A percentile compares a stretch with the other conserved stretches of the same genome.
Evolutionary conservation across 2,888 invertebrate species (phyloP).

Genomic region (Horisme vitalbata): DNA sequence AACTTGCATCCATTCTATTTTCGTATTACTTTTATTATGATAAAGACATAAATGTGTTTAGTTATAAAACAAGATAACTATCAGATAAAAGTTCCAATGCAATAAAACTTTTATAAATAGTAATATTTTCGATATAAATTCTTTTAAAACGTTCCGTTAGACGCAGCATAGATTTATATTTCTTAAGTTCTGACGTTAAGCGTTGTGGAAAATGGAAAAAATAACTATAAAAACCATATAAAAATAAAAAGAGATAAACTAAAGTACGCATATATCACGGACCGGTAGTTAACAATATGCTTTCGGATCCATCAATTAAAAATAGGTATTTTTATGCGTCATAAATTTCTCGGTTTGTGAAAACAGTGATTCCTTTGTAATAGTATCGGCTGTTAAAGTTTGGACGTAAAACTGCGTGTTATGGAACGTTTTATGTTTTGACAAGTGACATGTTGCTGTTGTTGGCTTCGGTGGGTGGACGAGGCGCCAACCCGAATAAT

Average conservation of each 20-base stretch:
- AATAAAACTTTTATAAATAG: conserved; percentile 32
- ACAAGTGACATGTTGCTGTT: conserved; percentile 42
- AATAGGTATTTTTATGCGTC: conserved; percentile 47
- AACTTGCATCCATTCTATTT: conserved; percentile 9
- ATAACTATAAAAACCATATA: conserved; percentile 31
- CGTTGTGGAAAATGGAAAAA: conserved; percentile 27
- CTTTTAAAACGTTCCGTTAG: conserved; percentile 31
- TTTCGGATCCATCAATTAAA: conserved; percentile 37
- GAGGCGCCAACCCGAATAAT: conserved; percentile 58
- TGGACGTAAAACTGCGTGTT: conserved; percentile 62
- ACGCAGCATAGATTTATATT: conserved; percentile 32
- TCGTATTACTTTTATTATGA: conserved; percentile 17
- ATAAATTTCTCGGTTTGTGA: conserved; percentile 74
- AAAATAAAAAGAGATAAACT: conserved; percentile 36
- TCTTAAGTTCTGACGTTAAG: conserved; percentile 34
- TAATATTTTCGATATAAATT: conserved; percentile 28
- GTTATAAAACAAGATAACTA: conserved; percentile 22
- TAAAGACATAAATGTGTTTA: conserved; percentile 19
- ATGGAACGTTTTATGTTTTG: conserved; percentile 41
- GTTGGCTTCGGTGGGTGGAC: conserved; percentile 36
- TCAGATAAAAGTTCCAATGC: conserved; percentile 8
- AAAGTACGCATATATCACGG: conserved; percentile 48
- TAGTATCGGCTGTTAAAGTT: conserved; percentile 76
- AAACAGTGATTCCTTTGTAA: conserved; percentile 81
- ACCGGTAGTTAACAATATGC: conserved; percentile 66